Percentiles rank a stretch among this genome's conserved stretches.
Evolutionary conservation across 1,140 invertebrate genomes (phyloP).

Genomic region (Acyrthosiphon pisum): DNA sequence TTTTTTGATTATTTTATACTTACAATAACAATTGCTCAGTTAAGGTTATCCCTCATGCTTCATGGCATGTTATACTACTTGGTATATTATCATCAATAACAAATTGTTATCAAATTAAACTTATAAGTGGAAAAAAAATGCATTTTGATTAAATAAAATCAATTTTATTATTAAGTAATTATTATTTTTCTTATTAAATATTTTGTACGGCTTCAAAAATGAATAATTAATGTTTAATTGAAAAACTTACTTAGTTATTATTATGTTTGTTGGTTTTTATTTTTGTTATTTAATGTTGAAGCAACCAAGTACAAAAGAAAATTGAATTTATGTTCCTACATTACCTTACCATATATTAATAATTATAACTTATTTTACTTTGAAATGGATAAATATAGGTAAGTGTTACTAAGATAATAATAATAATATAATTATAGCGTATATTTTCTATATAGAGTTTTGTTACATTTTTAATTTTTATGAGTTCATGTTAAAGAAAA

Average conservation of each 20-base stretch:
- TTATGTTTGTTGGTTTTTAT: slow-evolving; percentile 31
- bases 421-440: no score
- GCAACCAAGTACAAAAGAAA: slow-evolving; percentile 19
- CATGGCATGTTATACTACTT: no score
- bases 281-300: slow-evolving; percentile 29
- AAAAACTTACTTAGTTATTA: slow-evolving; percentile 7
- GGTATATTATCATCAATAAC: no score
- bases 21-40: neutral
- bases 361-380: slow-evolving; percentile 16
- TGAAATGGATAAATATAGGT: neutral
- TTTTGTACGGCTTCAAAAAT: no score
- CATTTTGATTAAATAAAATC: no score
- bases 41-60: neutral
- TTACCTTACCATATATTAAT: neutral
- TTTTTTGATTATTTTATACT: neutral
- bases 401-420: neutral
- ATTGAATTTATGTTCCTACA: slow-evolving; percentile 5
- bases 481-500: slow-evolving; percentile 25
- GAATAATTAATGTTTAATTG: slow-evolving; percentile 20
- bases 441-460: neutral
- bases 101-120: no score
- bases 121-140: no score
- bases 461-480: slow-evolving; percentile 24
- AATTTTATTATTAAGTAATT: no score
- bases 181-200: no score